phyloP scores from a whole-genome alignment of 2,113 vertebrate species.

The Platysteira castanea region DNA sequence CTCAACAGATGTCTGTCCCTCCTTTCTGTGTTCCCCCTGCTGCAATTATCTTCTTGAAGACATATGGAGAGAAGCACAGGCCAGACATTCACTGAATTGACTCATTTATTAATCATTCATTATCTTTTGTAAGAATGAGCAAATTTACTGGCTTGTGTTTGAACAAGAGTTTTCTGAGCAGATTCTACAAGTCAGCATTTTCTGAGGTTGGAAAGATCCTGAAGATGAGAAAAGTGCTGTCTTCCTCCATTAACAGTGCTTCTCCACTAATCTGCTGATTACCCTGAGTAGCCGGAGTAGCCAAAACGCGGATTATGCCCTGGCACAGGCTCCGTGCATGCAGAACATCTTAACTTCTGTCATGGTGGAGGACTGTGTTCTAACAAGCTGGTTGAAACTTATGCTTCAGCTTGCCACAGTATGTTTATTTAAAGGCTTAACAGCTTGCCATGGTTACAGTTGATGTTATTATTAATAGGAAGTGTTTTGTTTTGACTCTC shows the following conservation, averaged over 20 bases:
- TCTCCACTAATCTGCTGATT: neutral
- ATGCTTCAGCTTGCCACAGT: conserved; percentile 49
- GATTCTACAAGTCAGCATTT: conserved; percentile 15
- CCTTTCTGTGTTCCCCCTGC: neutral
- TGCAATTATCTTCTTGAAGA: neutral
- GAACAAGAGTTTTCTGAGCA: neutral
- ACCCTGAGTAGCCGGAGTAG: neutral
- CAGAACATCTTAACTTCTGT: conserved; percentile 53
- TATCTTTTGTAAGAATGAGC: conserved; percentile 16
- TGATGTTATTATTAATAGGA: conserved; percentile 61
- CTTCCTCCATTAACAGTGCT: neutral
- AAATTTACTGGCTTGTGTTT: conserved; percentile 7
- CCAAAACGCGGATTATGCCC: neutral
- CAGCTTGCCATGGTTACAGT: conserved; percentile 44
- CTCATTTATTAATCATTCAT: conserved; percentile 48
- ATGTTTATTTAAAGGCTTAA: conserved; percentile 60
- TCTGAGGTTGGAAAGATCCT: conserved; percentile 4
- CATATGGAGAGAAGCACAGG: neutral
- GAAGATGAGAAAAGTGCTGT: neutral
- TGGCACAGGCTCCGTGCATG: neutral
- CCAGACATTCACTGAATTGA: neutral
- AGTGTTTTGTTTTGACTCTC: conserved; percentile 47
- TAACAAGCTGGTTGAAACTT: conserved; percentile 58
- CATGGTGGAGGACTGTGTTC: conserved; percentile 51
- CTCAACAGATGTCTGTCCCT: neutral